Evolutionary conservation across 2,797 vertebrate species (phyloP).

Genomic region (Alca torda): DNA sequence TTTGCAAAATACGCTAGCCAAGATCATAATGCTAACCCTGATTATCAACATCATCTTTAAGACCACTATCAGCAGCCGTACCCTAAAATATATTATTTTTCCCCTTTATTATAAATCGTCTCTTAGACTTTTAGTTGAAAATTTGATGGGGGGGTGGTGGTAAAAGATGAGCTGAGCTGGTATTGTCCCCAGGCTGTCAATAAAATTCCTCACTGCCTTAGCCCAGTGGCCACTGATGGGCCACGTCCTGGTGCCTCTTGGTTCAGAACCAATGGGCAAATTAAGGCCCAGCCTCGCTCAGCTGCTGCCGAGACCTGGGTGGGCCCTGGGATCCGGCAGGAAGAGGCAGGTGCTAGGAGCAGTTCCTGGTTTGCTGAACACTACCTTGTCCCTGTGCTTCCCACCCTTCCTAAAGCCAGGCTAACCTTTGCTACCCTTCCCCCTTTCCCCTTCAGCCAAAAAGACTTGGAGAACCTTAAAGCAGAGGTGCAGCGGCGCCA

Average conservation of each 20-base stretch:
- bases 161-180: not conserved
- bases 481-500: constrained; percentile 95
- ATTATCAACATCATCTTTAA: too few relatives aligned
- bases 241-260: not conserved
- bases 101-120: not conserved
- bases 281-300: not conserved
- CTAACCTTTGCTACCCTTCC: not conserved
- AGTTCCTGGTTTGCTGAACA: rapidly evolving
- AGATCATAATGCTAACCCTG: not conserved
- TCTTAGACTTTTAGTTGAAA: not conserved
- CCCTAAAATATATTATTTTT: too few relatives aligned
- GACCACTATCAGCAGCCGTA: not conserved
- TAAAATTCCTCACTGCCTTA: not conserved
- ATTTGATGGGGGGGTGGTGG: not conserved
- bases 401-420: not conserved
- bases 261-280: not conserved
- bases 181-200: not conserved
- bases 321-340: not conserved
- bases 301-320: not conserved
- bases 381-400: not conserved
- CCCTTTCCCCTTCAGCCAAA: constrained; percentile 84
- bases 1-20: not conserved
- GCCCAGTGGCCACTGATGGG: rapidly evolving
- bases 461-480: constrained; percentile 97
- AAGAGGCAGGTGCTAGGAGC: too few relatives aligned